These are phyloP conservation scores for Silurus meridionalis DNA, from an alignment of 2,113 vertebrate species.

Conservation along the genomic window DNA sequence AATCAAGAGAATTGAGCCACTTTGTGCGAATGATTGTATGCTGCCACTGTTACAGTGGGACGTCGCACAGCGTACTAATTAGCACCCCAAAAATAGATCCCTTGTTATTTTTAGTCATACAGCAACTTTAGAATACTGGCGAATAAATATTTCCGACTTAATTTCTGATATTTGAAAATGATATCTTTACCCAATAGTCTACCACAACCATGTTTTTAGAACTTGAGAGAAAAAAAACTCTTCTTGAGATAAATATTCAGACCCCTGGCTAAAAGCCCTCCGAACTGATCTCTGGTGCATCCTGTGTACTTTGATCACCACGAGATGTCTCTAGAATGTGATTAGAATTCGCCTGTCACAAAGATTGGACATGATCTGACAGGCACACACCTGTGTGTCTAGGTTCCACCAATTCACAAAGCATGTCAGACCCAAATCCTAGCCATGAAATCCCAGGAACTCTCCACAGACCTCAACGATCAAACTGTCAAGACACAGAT, in stretches of 20 bases:
- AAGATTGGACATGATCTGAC: not conserved
- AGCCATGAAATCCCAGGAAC: constrained; percentile 1
- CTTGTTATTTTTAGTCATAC: not conserved
- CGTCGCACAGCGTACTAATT: not conserved
- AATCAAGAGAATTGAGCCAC: not conserved
- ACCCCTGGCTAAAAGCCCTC: not conserved
- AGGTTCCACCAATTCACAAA: not conserved
- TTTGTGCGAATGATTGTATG: not conserved
- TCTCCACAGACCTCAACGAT: not conserved
- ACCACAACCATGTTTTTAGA: not conserved
- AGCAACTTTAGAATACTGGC: too few species aligned
- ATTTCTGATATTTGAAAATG: not conserved
- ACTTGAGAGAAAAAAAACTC: not conserved
- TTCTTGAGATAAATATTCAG: not conserved
- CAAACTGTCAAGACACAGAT: constrained; percentile 7
- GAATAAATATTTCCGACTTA: not conserved
- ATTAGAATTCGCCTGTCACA: not conserved
- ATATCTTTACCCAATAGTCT: not conserved
- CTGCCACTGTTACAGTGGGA: not conserved
- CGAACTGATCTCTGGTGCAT: not conserved
- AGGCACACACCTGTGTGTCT: not conserved
- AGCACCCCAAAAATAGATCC: not conserved
- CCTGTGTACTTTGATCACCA: not conserved
- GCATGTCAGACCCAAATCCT: not conserved
- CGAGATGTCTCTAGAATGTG: not conserved